Conservation (phyloP, 1,140 invertebrate species). For the Bradysia coprophila region DNA sequence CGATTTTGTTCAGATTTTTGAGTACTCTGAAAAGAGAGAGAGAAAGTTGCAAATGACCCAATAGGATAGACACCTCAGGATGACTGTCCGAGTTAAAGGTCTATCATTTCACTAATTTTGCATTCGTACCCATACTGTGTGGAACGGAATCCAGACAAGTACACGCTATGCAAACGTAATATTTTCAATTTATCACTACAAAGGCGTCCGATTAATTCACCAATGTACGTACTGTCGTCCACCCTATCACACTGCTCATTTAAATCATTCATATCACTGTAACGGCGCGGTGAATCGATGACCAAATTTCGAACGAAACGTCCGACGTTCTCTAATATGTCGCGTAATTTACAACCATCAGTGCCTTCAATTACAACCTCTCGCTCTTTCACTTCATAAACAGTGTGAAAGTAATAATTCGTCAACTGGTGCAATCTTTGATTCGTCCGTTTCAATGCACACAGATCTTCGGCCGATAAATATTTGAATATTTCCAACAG, state of each 20-base stretch:
- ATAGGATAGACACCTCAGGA: no score
- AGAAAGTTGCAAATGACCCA: no score
- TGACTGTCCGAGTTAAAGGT: no score
- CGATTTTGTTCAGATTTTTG: neutral
- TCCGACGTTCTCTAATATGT: neutral
- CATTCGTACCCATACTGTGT: no score
- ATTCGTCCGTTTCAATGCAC: neutral
- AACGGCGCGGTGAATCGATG: neutral
- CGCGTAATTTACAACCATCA: neutral
- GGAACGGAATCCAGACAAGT: neutral
- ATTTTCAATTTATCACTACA: neutral
- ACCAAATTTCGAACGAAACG: neutral
- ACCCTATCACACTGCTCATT: neutral
- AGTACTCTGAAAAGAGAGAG: neutral
- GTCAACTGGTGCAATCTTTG: neutral
- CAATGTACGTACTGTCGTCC: neutral
- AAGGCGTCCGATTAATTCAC: neutral
- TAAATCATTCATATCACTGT: neutral
- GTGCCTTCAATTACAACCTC: neutral
- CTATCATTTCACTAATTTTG: no score
- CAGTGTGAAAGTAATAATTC: neutral
- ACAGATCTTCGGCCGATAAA: neutral
- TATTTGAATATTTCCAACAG: neutral
- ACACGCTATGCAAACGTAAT: neutral
- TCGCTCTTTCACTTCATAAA: neutral